These are phyloP conservation scores for Calliopum simillimum DNA, from an alignment of 2,888 invertebrate species.

Conservation along the genomic window DNA sequence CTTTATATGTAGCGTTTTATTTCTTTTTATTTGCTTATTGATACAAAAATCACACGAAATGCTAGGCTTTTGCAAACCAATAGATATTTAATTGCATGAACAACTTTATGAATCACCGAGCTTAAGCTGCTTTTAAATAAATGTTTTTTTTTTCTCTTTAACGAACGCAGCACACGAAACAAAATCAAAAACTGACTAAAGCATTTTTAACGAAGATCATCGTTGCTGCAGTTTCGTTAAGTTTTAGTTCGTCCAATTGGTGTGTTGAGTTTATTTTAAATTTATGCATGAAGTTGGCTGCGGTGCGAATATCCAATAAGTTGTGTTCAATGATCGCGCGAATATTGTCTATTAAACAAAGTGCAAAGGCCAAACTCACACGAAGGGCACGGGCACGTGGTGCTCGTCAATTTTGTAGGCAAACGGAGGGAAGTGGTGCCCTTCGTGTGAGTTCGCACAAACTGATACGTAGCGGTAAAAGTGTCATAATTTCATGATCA, in stretches of 20 bases:
- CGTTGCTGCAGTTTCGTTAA: conserved; percentile 20
- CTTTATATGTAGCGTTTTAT: conserved; percentile 14
- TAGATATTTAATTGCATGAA: conserved; percentile 13
- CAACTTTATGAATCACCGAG: conserved; percentile 29
- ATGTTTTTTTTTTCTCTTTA: too few species aligned
- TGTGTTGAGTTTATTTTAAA: conserved; percentile 18
- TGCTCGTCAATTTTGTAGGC: too few species aligned
- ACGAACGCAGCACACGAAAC: conserved; percentile 15
- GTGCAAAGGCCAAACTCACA: too few species aligned
- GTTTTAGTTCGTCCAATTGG: conserved; percentile 8
- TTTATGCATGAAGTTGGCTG: conserved; percentile 18
- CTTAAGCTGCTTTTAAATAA: background rate
- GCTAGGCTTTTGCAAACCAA: too few species aligned
- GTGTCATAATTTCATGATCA: too few species aligned
- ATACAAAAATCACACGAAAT: background rate
- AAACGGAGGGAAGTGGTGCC: too few species aligned
- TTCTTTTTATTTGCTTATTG: conserved; percentile 10
- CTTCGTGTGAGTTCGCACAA: too few species aligned
- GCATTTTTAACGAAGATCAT: conserved; percentile 34
- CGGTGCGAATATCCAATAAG: background rate
- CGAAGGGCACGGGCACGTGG: too few species aligned
- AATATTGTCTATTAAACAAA: too few species aligned
- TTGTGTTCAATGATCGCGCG: conserved; percentile 3
- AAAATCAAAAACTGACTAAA: conserved; percentile 35
- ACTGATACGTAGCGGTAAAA: too few species aligned